Percentiles rank a stretch among this genome's conserved stretches.
These are phyloP conservation scores for Lithobates pipiens DNA, from an alignment of 2,797 vertebrate species.

Conservation along the genomic window DNA sequence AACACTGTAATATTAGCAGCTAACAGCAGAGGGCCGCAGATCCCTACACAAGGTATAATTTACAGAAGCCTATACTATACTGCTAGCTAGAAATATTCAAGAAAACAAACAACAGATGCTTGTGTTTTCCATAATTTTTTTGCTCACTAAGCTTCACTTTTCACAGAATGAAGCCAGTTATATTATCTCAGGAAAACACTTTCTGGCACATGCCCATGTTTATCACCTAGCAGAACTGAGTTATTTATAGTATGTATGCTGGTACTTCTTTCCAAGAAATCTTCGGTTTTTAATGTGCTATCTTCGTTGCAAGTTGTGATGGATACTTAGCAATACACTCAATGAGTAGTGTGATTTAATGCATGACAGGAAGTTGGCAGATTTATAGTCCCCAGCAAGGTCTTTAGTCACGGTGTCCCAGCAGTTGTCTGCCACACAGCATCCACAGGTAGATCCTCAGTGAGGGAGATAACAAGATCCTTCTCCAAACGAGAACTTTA, in stretches of 20 bases:
- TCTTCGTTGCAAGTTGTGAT: too few relatives aligned
- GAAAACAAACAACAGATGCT: constrained; percentile 55
- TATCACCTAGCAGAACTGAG: neutral
- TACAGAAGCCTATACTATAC: neutral
- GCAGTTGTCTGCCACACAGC: too few relatives aligned
- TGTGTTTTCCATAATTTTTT: constrained; percentile 19
- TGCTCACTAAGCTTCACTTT: constrained; percentile 52
- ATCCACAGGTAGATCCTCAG: too few relatives aligned
- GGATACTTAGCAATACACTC: too few relatives aligned
- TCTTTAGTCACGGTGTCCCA: too few relatives aligned
- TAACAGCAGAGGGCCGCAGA: too few relatives aligned
- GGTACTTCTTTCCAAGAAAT: constrained; percentile 14
- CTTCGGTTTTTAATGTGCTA: neutral
- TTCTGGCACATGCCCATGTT: neutral
- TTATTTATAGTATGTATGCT: constrained; percentile 9
- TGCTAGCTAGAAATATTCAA: constrained; percentile 2
- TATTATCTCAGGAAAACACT: constrained; percentile 17
- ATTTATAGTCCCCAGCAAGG: too few relatives aligned
- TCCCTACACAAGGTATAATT: neutral
- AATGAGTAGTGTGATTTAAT: too few relatives aligned
- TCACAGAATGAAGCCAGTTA: constrained; percentile 35
- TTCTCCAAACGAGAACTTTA: too few relatives aligned
- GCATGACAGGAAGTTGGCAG: too few relatives aligned
- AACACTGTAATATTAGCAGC: too few relatives aligned
- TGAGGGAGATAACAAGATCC: too few relatives aligned